phyloP scores from a whole-genome alignment of 2,888 invertebrate species.

The Molanna angustata region DNA sequence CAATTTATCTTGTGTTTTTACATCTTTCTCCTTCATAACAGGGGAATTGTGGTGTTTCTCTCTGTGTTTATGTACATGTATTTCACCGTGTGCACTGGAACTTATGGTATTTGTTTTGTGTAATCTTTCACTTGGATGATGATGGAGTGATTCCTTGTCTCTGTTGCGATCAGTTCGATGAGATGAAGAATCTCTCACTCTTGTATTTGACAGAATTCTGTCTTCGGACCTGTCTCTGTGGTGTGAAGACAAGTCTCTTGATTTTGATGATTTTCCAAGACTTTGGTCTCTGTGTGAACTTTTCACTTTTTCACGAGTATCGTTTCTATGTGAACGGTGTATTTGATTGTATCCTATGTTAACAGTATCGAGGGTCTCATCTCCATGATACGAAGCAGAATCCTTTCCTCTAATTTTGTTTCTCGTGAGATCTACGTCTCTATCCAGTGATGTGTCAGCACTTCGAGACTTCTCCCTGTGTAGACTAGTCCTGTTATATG shows the following conservation, averaged over 20 bases:
- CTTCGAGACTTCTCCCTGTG: slow-evolving; percentile 27
- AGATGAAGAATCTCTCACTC: slow-evolving; percentile 6
- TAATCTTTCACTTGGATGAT: no score
- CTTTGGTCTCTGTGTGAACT: no score
- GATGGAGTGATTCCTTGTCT: no score
- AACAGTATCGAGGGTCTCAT: slow-evolving; percentile 1
- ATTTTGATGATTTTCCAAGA: slow-evolving; percentile 4
- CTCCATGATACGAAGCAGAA: slow-evolving; percentile 14
- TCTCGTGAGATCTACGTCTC: slow-evolving; percentile 19
- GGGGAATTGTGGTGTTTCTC: no score
- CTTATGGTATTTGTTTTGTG: no score
- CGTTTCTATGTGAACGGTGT: not conserved
- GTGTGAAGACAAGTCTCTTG: slow-evolving; percentile 2
- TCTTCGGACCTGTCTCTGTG: slow-evolving; percentile 5
- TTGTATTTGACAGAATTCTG: slow-evolving; percentile 4
- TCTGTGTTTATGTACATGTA: no score
- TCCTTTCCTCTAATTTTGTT: slow-evolving; percentile 19
- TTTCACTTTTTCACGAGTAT: slow-evolving; percentile 2
- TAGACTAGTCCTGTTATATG: slow-evolving; percentile 17
- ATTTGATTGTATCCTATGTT: not conserved
- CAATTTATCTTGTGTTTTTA: slow-evolving; percentile 5
- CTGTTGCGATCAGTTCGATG: slow-evolving; percentile 4
- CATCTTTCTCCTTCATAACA: no score
- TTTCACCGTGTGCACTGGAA: no score
- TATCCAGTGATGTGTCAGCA: slow-evolving; percentile 28